Evolutionary conservation across 1,140 invertebrate genomes (phyloP).

Genomic region (Akabosia matsudoensis): DNA sequence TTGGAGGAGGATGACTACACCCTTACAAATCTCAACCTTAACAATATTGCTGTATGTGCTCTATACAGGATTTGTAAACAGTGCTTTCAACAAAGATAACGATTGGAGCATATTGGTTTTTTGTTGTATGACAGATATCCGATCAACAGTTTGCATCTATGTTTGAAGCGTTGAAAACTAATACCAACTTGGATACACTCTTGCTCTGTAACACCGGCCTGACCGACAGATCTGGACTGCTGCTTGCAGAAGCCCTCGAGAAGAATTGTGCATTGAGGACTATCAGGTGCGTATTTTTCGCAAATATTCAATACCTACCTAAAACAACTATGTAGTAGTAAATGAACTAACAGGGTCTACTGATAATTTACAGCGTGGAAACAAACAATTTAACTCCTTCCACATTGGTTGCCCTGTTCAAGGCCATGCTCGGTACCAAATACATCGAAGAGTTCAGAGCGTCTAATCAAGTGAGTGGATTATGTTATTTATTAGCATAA

Average conservation of each 20-base stretch:
- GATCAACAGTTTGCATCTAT: constrained; percentile 89
- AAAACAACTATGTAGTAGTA: neutral
- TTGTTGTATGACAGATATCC: constrained; percentile 69
- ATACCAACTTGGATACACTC: constrained; percentile 86
- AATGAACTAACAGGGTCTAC: neutral
- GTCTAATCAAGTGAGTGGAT: constrained; percentile 90
- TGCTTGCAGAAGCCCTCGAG: constrained; percentile 78
- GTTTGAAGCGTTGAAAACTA: constrained; percentile 81
- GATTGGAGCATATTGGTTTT: neutral
- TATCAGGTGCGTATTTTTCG: constrained; percentile 66
- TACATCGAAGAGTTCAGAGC: constrained; percentile 88
- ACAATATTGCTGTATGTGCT: constrained; percentile 86
- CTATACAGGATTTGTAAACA: neutral
- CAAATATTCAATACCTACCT: neutral
- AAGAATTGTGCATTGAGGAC: constrained; percentile 82
- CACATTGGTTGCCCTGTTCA: constrained; percentile 77
- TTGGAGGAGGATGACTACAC: constrained; percentile 83
- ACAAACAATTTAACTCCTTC: constrained; percentile 89
- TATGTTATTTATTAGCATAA: too few relatives aligned
- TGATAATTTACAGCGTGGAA: constrained; percentile 69
- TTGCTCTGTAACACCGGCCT: constrained; percentile 90
- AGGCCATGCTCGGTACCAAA: constrained; percentile 78
- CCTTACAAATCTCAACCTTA: constrained; percentile 87
- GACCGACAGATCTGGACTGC: constrained; percentile 78
- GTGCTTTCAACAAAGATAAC: too few relatives aligned